These are phyloP conservation scores for Thunnus maccoyii DNA, from an alignment of 2,113 vertebrate species.

Conservation along the genomic window DNA sequence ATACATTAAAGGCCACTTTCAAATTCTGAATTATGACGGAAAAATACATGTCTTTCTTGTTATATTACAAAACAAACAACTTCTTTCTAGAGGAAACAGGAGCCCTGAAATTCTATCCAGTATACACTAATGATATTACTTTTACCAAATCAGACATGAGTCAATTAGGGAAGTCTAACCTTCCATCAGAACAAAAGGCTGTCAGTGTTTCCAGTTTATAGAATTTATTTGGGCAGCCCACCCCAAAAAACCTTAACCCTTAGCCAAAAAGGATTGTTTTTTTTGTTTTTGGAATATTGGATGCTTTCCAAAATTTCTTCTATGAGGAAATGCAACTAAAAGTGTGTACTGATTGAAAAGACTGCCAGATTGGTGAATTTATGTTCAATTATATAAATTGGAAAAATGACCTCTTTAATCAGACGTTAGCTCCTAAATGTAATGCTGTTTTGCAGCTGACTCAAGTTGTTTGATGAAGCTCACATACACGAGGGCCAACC, in stretches of 20 bases:
- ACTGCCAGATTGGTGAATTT: slow-evolving; percentile 31
- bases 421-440: slow-evolving; percentile 24
- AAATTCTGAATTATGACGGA: slow-evolving; percentile 41
- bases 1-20: slow-evolving; percentile 45
- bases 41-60: slow-evolving; percentile 51
- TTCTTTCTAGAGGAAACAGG: slow-evolving; percentile 29
- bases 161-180: slow-evolving; percentile 38
- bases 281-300: slow-evolving; percentile 14
- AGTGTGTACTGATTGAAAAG: slow-evolving; percentile 1
- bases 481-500: slow-evolving; percentile 5
- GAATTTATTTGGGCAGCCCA: slow-evolving; percentile 18
- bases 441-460: slow-evolving; percentile 45
- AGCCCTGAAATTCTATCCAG: slow-evolving; percentile 34
- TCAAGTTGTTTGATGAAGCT: slow-evolving; percentile 32
- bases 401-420: slow-evolving; percentile 24
- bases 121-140: slow-evolving; percentile 35
- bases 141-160: slow-evolving; percentile 50
- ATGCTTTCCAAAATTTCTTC: slow-evolving; percentile 20
- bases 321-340: slow-evolving; percentile 28
- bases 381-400: slow-evolving; percentile 45
- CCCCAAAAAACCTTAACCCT: slow-evolving; percentile 2
- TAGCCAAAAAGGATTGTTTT: slow-evolving; percentile 18
- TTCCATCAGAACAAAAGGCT: slow-evolving; percentile 52
- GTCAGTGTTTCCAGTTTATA: slow-evolving; percentile 21
- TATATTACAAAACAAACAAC: slow-evolving; percentile 54